Base-by-base conservation (phyloP, 2,797 vertebrate genomes). In the Xiphophorus birchmanni region DNA sequence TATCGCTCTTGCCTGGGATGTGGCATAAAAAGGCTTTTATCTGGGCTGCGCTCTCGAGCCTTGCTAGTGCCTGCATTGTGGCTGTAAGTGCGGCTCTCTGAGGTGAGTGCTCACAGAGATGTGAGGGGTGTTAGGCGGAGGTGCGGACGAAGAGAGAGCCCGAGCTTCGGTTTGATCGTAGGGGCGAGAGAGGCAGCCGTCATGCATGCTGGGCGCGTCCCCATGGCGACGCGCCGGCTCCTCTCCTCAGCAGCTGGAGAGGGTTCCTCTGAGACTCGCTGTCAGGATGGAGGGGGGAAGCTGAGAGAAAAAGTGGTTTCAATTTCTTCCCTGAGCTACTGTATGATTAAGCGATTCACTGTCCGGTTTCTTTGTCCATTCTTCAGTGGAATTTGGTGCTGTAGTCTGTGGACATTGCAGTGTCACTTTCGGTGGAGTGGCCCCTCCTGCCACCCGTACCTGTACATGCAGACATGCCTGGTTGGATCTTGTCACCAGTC, bases 21-120 rank as follows among this genome's bases (percentile, higher is more conserved):
- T 37, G 77, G 94, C 94, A 94, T 85, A 90, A 91, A 93, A 95
- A 95, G 88, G 91, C 94, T 95, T 95, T 95, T 93, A 93, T 74
- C 40, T 5, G 26, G 79, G 79, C 80, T 29, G 71, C 56, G 47
- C 78, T 81, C 77, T 77, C 58, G 71, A 63, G 80, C 60, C 69
- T 75, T 75, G 73, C 69, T 77, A 77, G 73, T 63, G 17, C 63
- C 50, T 9, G 81, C 78, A 74, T 71, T 71, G 13, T 77, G 75
- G 87, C 74, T 75, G 37, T 45, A 69, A 78, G 75, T 37, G 0
- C 1, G 1, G 52, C 78, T 80, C 78, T 83, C 76, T 52, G 71
- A 83, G 86, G 80, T 83, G 82, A 86, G 87, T 76, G 89, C 80
- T 73, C 35, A 71, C 87, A 81, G 52, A 80, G 80, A 80, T 71